Evolutionary conservation across 2,888 invertebrate genomes (phyloP), one percentile per base, ranked within the genome.

Genomic region (Eupelmus urozonus): DNA sequence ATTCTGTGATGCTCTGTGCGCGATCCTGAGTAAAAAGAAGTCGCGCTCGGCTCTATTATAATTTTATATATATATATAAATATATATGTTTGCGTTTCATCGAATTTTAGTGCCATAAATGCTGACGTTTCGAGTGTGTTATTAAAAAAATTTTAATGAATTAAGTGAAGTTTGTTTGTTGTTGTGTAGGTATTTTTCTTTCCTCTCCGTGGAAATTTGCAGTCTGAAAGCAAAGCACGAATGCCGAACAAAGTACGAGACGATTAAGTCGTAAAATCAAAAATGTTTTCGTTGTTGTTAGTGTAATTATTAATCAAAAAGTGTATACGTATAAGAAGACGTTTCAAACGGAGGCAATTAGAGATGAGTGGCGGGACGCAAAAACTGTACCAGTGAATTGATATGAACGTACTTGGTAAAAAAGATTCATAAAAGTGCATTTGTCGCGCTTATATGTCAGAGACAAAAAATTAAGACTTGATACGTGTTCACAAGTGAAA

Each of bases 21-120:
- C 42, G 73, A 45, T 20, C 45, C 20, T 25, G 27, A n/a, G n/a
- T n/a, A n/a, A n/a, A n/a, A n/a, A n/a, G 66, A 1, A 62, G 57
- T 11, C 66, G 60, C 42, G 69, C 63, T 42, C 2, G 20, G 9
- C 20, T n/a, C 20, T n/a, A 63, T 27, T n/a, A 76, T 49, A 16
- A 51, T 66, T 78, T 70, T 76, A 59, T 53, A 76, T 49, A 72
- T 55, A 76, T 67, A n/a, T 25, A 57, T 57, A n/a, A 42, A n/a
- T 49, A 73, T 45, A 49, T 62, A 63, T 49, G 45, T 62, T 72
- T 66, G 53, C 42, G 55, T 72, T 80, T 65, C 20, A 53, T 73
- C 63, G 63, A 79, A 73, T 65, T 69, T 73, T 67, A 80, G 77
- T 80, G 80, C 80, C 80, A 80, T 80, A 80, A 80, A 75, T 59